Evolutionary conservation across 2,888 invertebrate genomes (phyloP).

Genomic region (Ferrisia virgata): DNA sequence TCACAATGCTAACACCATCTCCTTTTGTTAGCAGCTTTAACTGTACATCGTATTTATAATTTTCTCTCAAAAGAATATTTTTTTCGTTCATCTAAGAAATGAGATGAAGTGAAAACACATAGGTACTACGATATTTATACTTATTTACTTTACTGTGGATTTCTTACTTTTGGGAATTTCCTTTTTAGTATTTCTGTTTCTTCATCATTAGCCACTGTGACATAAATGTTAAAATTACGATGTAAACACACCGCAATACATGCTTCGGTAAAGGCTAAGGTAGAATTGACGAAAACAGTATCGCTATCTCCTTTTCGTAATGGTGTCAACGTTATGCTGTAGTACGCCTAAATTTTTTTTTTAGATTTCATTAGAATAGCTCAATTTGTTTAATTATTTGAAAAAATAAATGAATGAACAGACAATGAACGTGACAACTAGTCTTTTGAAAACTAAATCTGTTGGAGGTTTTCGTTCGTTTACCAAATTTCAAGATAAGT

Average conservation of each 20-base stretch:
- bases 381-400: too few relatives aligned
- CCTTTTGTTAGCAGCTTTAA: conserved; percentile 46
- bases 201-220: conserved; percentile 67
- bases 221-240: conserved; percentile 64
- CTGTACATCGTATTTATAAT: conserved; percentile 45
- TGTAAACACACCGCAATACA: conserved; percentile 68
- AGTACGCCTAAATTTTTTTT: conserved; percentile 20
- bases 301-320: conserved; percentile 48
- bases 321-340: not conserved
- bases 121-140: not conserved
- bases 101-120: not conserved
- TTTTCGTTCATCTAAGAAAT: not conserved
- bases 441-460: too few relatives aligned
- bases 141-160: not conserved
- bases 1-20: conserved; percentile 56
- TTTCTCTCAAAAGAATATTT: not conserved
- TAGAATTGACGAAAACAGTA: conserved; percentile 59
- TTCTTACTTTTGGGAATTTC: conserved; percentile 56
- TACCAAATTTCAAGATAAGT: not conserved
- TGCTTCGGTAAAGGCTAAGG: conserved; percentile 74
- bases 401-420: too few relatives aligned
- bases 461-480: not conserved
- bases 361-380: too few relatives aligned
- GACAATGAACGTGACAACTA: too few relatives aligned
- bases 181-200: conserved; percentile 63